Evolutionary conservation across 1,140 invertebrate species (phyloP), one percentile per base, ranked within the genome.

Genomic region (Heliothis subflexa): DNA sequence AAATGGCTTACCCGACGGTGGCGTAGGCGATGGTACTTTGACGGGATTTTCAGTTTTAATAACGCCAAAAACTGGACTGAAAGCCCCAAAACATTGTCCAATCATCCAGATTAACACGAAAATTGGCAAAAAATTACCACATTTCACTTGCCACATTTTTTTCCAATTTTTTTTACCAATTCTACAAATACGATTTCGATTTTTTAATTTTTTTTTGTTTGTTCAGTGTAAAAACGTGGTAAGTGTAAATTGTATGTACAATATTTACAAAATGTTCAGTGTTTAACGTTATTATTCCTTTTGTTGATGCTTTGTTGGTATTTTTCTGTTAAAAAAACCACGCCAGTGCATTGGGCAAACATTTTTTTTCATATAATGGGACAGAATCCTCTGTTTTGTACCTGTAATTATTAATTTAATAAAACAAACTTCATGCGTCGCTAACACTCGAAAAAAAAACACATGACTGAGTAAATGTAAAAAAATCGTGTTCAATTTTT

Each of bases 341-440:
- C 50, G 50, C 68, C 47, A 50, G 64, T 55, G 70, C 25, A 50
- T n/a, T 28, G 40, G 68, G 78, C 78, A 80, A 82, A 81, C 79
- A 81, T 73, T 82, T 81, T 82, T 79, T 82, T 83, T 66, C 62
- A 86, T 79, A 86, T 85, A 86, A 86, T 86, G 85, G 85, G 85
- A 86, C 85, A 81, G 54, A 45, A 76, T 77, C 74, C 62, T 64
- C 74, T 50, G 21, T 47, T 25, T 50, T 33, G 45, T 76, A 77
- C 74, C 74, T 77, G 74, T 55, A 77, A 75, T 28, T 40, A 21
- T 52, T 33, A 64, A 57, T 18, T 25, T 25, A 25, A 1, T 49
- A 52, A 50, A 52, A 18, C n/a, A 64, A 3, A 13, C n/a, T 25
- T 62, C 33, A 14, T 74, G 59, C 47, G 16, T 28, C 33, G 9